These are phyloP conservation scores for Ectemnius continuus DNA, from an alignment of 2,888 invertebrate species.

Conservation along the genomic window DNA sequence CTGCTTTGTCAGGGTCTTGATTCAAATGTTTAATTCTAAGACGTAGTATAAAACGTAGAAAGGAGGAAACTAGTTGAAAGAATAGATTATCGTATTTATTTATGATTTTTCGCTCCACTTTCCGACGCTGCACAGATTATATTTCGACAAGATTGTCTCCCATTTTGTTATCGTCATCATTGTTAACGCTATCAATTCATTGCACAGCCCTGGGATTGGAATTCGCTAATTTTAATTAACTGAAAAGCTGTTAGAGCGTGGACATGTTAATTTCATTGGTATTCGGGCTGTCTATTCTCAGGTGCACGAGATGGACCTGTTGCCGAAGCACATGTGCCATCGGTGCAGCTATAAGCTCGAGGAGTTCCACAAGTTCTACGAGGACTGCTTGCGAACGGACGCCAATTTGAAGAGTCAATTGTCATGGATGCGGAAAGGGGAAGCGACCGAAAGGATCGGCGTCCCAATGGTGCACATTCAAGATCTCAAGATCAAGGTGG, in stretches of 20 bases:
- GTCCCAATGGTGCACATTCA: constrained; percentile 74
- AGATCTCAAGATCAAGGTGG: constrained; percentile 70
- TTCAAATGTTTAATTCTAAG: too few species aligned
- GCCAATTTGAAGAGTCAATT: constrained; percentile 70
- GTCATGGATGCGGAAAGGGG: constrained; percentile 73
- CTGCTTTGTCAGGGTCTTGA: too few species aligned
- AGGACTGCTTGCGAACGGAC: constrained; percentile 71
- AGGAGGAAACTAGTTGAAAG: too few species aligned
- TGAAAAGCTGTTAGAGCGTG: neutral
- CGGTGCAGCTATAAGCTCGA: constrained; percentile 74
- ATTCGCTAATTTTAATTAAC: neutral
- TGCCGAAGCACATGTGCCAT: constrained; percentile 75
- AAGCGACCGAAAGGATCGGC: constrained; percentile 54
- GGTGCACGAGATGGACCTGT: constrained; percentile 75
- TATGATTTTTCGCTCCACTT: too few species aligned
- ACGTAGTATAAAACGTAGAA: too few species aligned
- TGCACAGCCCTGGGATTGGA: neutral
- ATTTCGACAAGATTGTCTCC: too few species aligned
- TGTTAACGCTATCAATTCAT: too few species aligned
- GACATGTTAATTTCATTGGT: constrained; percentile 7
- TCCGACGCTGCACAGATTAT: too few species aligned
- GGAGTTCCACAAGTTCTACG: constrained; percentile 74
- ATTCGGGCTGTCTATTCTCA: constrained; percentile 42
- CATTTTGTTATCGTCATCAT: too few species aligned
- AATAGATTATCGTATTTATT: too few species aligned